Conservation (phyloP, 2,113 vertebrate genomes). For the Phycodurus eques region DNA sequence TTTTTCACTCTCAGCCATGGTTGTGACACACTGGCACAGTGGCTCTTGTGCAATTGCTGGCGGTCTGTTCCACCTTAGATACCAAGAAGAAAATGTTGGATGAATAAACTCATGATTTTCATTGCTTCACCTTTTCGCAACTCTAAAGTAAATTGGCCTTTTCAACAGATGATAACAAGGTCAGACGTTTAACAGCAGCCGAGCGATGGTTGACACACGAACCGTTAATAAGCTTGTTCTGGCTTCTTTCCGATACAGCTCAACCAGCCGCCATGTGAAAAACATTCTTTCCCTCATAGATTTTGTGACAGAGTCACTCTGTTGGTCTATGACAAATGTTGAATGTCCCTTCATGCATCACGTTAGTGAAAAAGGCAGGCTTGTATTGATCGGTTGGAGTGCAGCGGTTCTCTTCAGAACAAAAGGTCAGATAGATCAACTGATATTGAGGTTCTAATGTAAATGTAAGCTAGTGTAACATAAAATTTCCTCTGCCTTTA, state of each 20-base stretch:
- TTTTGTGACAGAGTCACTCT: not conserved
- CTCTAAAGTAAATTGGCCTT: conserved; percentile 36
- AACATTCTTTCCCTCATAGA: not conserved
- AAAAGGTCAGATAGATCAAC: conserved; percentile 33
- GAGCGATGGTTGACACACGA: conserved; percentile 25
- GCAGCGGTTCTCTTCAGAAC: conserved; percentile 1
- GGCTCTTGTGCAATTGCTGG: conserved; percentile 14
- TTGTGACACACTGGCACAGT: conserved; percentile 45
- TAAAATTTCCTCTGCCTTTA: not conserved
- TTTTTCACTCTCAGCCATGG: not conserved
- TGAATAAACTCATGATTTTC: conserved; percentile 30
- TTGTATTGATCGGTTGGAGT: conserved; percentile 23
- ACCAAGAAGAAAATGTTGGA: conserved; percentile 17
- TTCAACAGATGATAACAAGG: conserved; percentile 41
- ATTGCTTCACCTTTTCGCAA: conserved; percentile 1
- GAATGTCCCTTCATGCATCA: not conserved
- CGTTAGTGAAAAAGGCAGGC: conserved; percentile 4
- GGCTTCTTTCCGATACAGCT: conserved; percentile 10
- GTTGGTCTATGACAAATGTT: not conserved
- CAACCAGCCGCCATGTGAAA: conserved; percentile 3
- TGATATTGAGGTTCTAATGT: conserved; percentile 37
- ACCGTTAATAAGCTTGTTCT: conserved; percentile 23
- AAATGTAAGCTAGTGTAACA: conserved; percentile 22
- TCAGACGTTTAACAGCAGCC: conserved; percentile 39
- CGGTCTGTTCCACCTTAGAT: conserved; percentile 27